Base-by-base conservation (phyloP, 2,888 invertebrate species). In the Herminia tarsipennalis region DNA sequence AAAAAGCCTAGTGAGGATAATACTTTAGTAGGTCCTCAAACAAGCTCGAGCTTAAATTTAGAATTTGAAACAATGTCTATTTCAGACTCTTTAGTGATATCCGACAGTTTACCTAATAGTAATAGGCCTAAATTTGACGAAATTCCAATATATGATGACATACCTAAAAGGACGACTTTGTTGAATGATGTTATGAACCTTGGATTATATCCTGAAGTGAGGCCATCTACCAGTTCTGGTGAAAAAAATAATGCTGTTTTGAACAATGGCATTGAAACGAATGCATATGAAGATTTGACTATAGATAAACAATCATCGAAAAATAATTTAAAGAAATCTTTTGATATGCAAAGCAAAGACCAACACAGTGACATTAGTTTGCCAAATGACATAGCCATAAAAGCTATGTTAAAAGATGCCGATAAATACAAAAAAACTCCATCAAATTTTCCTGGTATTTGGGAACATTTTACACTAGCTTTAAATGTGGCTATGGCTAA, bases 401-500 rank as follows among this genome's bases (percentile, higher is more conserved):
- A 74, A 60, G 63, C 73, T 9, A 63, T 78, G 10, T 39, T 81
- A 1, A 64, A 66, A 17, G 66, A 76, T 37, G 57, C 47, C 24
- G 64, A 73, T 10, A 61, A 70, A 22, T 16, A 73, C 29, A 68
- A 56, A 36, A 72, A 56, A 52, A 42, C 55, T 34, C 70, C 76
- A 3, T 49, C 56, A 1, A 70, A 67, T 41, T 47, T 78, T 5
- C 39, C 63, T 9, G 83, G 86, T 6, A 60, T 89, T 14, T 84
- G 78, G 81, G 81, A 86, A 2, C 77, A 67, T 41, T 50, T 89
- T 3, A 66, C 71, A 3, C 20, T 66, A 49, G 63, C 76, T 1
- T 45, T 90, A 29, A 86, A 89, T 41, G 37, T 71, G 17, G 68
- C 82, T 35, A 56, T 86, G 0, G 78, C 74, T 58, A 78, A 64